Percentiles rank a stretch among this genome's conserved stretches.
phyloP scores from a whole-genome alignment of 2,888 invertebrate genomes.

The Sesia bembeciformis region DNA sequence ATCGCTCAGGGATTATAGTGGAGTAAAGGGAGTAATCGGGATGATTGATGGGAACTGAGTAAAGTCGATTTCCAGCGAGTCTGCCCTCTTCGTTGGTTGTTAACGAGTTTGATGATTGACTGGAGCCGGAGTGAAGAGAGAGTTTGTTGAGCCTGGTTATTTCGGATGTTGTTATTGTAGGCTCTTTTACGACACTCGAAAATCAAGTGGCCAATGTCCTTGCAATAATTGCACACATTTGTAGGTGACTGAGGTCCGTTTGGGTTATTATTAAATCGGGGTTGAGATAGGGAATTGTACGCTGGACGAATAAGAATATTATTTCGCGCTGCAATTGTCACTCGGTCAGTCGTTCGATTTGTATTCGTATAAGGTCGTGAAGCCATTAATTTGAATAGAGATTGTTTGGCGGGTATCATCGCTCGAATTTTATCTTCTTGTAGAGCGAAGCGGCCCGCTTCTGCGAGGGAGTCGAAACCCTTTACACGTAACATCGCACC shows the following conservation, averaged over 20 bases:
- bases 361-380: not conserved
- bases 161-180: not conserved
- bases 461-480: constrained; percentile 7
- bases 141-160: not conserved
- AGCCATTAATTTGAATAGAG: not conserved
- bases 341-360: not conserved
- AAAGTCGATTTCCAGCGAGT: not conserved
- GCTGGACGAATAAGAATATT: not conserved
- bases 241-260: not conserved
- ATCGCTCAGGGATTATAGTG: too few relatives aligned
- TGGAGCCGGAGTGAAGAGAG: not conserved
- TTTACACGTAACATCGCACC: constrained; percentile 16
- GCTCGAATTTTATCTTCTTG: constrained; percentile 17
- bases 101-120: not conserved
- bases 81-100: not conserved
- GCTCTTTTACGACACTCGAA: not conserved
- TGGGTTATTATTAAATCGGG: not conserved
- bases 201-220: not conserved
- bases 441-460: constrained; percentile 16
- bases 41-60: too few relatives aligned
- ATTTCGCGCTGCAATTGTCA: not conserved
- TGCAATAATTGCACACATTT: not conserved
- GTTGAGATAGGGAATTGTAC: not conserved
- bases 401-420: constrained; percentile 12
- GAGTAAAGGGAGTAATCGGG: too few relatives aligned